Base-by-base conservation (phyloP, 2,113 vertebrate species). In the Miniopterus natalensis region DNA sequence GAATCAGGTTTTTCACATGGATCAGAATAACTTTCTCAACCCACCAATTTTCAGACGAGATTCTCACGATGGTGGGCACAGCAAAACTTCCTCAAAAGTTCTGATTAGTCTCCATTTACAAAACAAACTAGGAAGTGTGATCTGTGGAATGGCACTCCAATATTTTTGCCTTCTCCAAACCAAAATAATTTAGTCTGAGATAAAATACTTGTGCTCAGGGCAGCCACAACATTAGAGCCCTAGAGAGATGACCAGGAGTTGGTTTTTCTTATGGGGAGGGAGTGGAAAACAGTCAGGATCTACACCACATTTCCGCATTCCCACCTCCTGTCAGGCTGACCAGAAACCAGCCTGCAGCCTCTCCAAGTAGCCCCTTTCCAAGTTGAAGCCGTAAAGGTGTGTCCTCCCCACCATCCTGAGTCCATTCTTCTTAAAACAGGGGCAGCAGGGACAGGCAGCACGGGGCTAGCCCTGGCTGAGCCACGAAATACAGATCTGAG, bases 221-320 rank as follows among this genome's bases (percentile, higher is more conserved):
- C 92, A 97, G 95, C 73, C 95, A 85, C 83, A 40, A 88, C 71
- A 95, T 25, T 85, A 96, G 75, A 95, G 31, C 51, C 59, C 87
- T 55, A 45, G 47, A 31, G 42, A 55, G 14, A 63, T 31, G 8
- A 79, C 31, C 25, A 12, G 65, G 42, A 53, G 66, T 21, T 53
- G 18, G 4, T 36, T 73, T 85, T 36, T 66, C 61, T 59, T 29
- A 59, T 8, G 17, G 47, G 13, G 10, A 13, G 4, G 0, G 1
- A 9, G 2, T 53, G 9, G 23, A 71, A 15, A 45, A 53, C 51
- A 63, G 27, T 1, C 14, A 55, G 49, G 55, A 47, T 13, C 45
- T 17, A 17, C 4, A 68, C 3, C 31, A 27, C 59, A 63, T 63
- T 63, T 59, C 57, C 57, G 25, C 57, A 59, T 47, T 73, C 17